Conservation (phyloP, 2,888 invertebrate genomes). For the Thymelicus acteon region DNA sequence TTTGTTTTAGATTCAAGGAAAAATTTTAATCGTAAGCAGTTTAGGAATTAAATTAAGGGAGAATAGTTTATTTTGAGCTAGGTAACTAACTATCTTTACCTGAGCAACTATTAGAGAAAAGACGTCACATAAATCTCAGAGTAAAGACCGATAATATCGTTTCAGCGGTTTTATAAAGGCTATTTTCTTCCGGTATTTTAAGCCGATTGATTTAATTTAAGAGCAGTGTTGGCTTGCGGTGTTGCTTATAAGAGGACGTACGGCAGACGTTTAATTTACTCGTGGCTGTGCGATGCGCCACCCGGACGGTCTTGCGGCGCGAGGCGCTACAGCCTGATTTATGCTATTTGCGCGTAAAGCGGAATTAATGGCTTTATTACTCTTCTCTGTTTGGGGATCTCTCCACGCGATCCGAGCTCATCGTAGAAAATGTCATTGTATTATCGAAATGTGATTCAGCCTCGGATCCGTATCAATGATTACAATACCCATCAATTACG, state of each 20-base stretch:
- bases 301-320: slow-evolving; percentile 72
- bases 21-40: neutral
- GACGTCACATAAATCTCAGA: slow-evolving; percentile 33
- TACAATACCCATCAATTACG: slow-evolving; percentile 29
- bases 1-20: too few relatives aligned
- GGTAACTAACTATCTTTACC: slow-evolving; percentile 16
- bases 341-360: slow-evolving; percentile 83
- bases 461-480: slow-evolving; percentile 34
- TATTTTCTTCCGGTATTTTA: slow-evolving; percentile 36
- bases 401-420: slow-evolving; percentile 40
- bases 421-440: slow-evolving; percentile 36
- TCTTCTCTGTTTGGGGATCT: slow-evolving; percentile 80
- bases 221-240: slow-evolving; percentile 55
- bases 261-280: slow-evolving; percentile 75
- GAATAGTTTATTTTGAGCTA: neutral
- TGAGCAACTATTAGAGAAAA: slow-evolving; percentile 28
- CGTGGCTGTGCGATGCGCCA: slow-evolving; percentile 63
- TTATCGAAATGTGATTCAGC: slow-evolving; percentile 38
- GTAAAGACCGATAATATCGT: slow-evolving; percentile 30
- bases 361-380: slow-evolving; percentile 84
- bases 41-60: neutral
- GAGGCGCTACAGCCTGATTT: slow-evolving; percentile 79
- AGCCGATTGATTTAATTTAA: slow-evolving; percentile 59
- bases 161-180: slow-evolving; percentile 36
- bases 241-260: slow-evolving; percentile 59